Base-by-base conservation (phyloP, 1,140 invertebrate genomes). In the Drosophila auraria region DNA sequence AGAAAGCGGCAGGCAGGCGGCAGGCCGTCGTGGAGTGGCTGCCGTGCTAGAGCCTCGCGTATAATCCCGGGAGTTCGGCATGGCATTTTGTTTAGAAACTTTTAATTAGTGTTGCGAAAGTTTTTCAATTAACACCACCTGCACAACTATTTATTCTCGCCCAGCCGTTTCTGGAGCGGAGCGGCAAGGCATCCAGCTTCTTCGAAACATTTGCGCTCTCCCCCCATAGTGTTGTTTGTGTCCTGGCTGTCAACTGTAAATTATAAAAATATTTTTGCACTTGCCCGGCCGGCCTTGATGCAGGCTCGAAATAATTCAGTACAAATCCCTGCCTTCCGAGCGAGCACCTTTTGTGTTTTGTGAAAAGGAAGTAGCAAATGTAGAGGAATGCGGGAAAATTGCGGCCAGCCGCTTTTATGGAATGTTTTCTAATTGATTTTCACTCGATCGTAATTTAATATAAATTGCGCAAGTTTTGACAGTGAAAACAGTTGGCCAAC, bases 41-140 rank as follows among this genome's bases (percentile, higher is more conserved):
- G 53, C 17, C 33, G 12, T 14, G 23, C 50, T 50, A 60, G 36
- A 76, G 33, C 42, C 61, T 45, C 71, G 50, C 63, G 40, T 66
- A 82, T 70, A 78, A 78, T 70, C 75, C 75, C 57, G 17, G 17
- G 54, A 74, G 63, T 60, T 38, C 49, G 65, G 62, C 73, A 78
- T 89, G 84, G 75, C 79, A 90, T 90, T 90, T 90, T 90, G 86
- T 90, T 90, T 90, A 91, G 87, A 91, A 92, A 92, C 90, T 92
- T 92, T 92, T 92, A 92, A 92, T 92, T 92, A 92, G 90, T 92
- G 90, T 92, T 90, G 86, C 78, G 83, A 90, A 92, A 92, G 90
- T 92, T 92, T 92, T 92, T 92, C 90, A 92, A 92, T 92, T 92
- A 92, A 92, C 90, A 92, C 90, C 90, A 92, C 90, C 90, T 92